These are phyloP conservation scores for Artemia sp. DNA, from an alignment of 2,888 invertebrate species.

Conservation along the genomic window DNA sequence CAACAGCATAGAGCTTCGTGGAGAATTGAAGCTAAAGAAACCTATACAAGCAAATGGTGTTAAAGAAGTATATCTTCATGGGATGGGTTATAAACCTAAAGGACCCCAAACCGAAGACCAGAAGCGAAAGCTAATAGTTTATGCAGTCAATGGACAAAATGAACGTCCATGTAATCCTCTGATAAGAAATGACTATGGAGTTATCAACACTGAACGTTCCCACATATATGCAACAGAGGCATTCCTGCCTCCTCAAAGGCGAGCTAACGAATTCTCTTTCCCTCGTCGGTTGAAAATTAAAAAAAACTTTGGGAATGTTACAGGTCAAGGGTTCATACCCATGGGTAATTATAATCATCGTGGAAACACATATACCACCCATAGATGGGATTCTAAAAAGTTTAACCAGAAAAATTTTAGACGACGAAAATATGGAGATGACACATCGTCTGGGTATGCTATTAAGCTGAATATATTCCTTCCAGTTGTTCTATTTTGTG, in stretches of 20 bases:
- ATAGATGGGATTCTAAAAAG: not conserved
- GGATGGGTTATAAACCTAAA: not conserved
- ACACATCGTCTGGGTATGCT: not conserved
- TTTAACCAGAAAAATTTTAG: constrained; percentile 1
- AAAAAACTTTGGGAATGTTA: not conserved
- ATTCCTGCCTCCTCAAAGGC: not conserved
- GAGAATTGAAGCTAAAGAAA: not conserved
- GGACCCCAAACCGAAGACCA: not conserved
- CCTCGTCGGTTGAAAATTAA: not conserved
- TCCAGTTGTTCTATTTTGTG: too few relatives aligned
- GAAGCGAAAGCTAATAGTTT: not conserved
- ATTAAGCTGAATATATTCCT: too few relatives aligned
- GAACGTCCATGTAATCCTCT: not conserved
- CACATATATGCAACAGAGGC: not conserved
- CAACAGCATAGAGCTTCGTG: not conserved
- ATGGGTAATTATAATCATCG: not conserved
- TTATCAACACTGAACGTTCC: not conserved
- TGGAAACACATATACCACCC: not conserved
- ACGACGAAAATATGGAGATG: not conserved
- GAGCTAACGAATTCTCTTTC: not conserved
- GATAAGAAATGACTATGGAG: not conserved
- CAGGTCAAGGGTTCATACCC: not conserved
- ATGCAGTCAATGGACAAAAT: not conserved
- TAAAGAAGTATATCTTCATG: not conserved
- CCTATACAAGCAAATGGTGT: not conserved